A percentile compares a stretch with the other conserved stretches of the same genome.
These are phyloP conservation scores for Chymomyza amoena DNA, from an alignment of 2,888 invertebrate genomes.

Conservation along the genomic window DNA sequence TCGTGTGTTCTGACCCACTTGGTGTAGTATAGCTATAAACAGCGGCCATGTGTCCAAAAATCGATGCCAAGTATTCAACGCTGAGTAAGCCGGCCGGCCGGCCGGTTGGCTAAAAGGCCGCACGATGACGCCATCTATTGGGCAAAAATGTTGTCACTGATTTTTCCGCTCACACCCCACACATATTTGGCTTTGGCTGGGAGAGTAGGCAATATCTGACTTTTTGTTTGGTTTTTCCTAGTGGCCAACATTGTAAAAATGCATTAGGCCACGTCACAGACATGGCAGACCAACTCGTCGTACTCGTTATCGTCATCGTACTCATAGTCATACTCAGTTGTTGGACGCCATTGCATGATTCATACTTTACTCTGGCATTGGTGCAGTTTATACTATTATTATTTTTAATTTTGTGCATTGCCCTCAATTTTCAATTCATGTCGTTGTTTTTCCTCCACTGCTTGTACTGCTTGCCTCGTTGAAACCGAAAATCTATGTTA, in stretches of 20 bases:
- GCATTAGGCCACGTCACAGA: constrained; percentile 41
- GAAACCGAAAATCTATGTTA: constrained; percentile 52
- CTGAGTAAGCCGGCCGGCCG: constrained; percentile 33
- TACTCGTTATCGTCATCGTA: not conserved
- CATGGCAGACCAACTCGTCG: constrained; percentile 11
- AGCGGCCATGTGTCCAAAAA: constrained; percentile 23
- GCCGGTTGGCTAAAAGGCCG: constrained; percentile 27
- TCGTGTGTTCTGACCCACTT: no score
- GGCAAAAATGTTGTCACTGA: constrained; percentile 51
- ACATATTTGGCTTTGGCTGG: not conserved
- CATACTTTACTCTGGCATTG: constrained; percentile 34
- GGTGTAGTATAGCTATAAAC: constrained; percentile 2
- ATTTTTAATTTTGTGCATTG: constrained; percentile 26
- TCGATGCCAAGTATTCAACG: constrained; percentile 26
- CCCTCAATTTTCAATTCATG: constrained; percentile 27
- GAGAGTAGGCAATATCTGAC: not conserved
- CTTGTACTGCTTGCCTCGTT: constrained; percentile 4
- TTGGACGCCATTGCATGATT: constrained; percentile 35
- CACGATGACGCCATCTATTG: constrained; percentile 60
- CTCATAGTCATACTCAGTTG: constrained; percentile 24
- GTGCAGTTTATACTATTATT: constrained; percentile 9
- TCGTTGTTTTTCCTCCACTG: not conserved
- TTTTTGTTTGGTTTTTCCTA: constrained; percentile 47
- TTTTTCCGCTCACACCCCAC: constrained; percentile 24
- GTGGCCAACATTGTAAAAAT: constrained; percentile 45